Evolutionary conservation across 2,888 invertebrate genomes (phyloP).

Genomic region (Callimorpha dominula): DNA sequence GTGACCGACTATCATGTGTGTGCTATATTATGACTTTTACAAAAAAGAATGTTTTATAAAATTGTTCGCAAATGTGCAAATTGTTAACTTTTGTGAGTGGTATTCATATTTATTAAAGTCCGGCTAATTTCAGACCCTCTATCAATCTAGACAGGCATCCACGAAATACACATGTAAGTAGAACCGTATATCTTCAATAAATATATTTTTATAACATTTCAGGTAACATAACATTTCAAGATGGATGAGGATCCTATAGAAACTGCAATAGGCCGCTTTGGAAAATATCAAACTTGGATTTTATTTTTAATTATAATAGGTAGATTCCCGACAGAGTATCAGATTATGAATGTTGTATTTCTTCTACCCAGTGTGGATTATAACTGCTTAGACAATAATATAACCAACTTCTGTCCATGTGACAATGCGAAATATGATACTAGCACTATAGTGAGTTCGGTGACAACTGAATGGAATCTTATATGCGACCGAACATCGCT

Average conservation of each 20-base stretch:
- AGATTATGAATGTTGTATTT: slow-evolving; percentile 86
- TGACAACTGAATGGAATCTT: slow-evolving; percentile 87
- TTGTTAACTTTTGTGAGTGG: no score
- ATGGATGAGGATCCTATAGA: slow-evolving; percentile 65
- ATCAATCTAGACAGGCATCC: no score
- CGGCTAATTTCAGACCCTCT: no score
- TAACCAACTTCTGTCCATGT: slow-evolving; percentile 77
- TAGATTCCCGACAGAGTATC: slow-evolving; percentile 86
- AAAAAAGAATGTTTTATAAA: no score
- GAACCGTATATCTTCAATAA: background rate
- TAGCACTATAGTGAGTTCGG: slow-evolving; percentile 83
- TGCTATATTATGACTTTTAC: no score
- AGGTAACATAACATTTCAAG: slow-evolving; percentile 11
- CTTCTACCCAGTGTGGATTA: slow-evolving; percentile 84
- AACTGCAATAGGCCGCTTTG: slow-evolving; percentile 84
- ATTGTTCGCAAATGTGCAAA: no score
- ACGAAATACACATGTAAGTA: no score
- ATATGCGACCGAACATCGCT: slow-evolving; percentile 86
- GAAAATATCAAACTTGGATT: slow-evolving; percentile 85
- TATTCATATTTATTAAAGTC: no score
- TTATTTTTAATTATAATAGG: slow-evolving; percentile 81
- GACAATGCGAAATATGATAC: slow-evolving; percentile 83
- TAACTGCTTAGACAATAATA: slow-evolving; percentile 76
- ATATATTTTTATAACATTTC: slow-evolving; percentile 5
- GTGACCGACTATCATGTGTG: no score